These are phyloP conservation scores for Mellivora capensis DNA, from an alignment of 2,113 vertebrate species.

Conservation along the genomic window DNA sequence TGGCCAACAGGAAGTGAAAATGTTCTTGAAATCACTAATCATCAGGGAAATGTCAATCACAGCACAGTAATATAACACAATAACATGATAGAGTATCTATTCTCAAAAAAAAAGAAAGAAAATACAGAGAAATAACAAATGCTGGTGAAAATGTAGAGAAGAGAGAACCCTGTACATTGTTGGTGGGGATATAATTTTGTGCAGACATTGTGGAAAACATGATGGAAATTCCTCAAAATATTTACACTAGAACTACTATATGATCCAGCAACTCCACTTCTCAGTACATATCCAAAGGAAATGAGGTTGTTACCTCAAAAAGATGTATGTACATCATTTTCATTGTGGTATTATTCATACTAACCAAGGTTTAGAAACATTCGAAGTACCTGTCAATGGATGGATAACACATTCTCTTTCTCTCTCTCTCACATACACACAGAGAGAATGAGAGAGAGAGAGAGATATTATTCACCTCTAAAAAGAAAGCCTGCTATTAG, in stretches of 20 bases:
- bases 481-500: neutral
- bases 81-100: neutral
- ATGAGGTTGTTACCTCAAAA: neutral
- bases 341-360: neutral
- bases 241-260: neutral
- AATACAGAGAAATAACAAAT: neutral
- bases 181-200: neutral
- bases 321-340: neutral
- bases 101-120: neutral
- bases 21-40: neutral
- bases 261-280: neutral
- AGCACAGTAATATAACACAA: neutral
- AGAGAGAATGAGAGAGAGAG: too few species aligned
- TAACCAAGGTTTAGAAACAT: neutral
- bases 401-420: neutral
- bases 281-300: neutral
- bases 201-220: neutral
- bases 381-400: neutral
- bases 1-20: neutral
- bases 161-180: neutral
- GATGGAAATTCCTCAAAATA: neutral
- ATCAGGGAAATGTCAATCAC: neutral
- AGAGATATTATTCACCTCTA: neutral
- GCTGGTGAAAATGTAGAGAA: neutral
- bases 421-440: neutral